Percentiles rank a stretch among this genome's conserved stretches.
phyloP scores from a whole-genome alignment of 64 coral and sea anemone genomes.

The Montipora capricornis region DNA sequence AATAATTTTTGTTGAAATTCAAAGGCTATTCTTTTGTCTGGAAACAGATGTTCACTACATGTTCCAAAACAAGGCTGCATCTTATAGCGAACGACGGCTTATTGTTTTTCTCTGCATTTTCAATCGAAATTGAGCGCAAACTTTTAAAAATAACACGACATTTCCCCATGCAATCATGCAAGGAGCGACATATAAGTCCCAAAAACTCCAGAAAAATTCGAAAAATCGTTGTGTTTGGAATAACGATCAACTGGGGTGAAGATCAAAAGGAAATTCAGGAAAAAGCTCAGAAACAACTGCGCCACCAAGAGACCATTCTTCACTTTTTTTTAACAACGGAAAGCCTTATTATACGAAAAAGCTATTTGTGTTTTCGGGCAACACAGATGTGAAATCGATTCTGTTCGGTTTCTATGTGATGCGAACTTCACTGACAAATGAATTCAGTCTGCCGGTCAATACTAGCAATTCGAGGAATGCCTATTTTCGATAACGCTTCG shows the following conservation, averaged over 20 bases:
- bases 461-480: conserved; percentile 32
- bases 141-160: not conserved
- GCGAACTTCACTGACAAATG: not conserved
- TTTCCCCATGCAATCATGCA: not conserved
- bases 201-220: no score
- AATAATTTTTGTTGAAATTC: conserved; percentile 41
- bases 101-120: not conserved
- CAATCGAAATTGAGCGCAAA: not conserved
- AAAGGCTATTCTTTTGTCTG: conserved; percentile 28
- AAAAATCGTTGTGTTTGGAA: no score
- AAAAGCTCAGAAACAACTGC: conserved; percentile 23
- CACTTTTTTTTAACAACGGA: not conserved
- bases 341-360: not conserved
- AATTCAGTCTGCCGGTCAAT: not conserved
- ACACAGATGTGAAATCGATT: conserved; percentile 53
- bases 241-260: not conserved
- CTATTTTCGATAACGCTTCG: conserved; percentile 24
- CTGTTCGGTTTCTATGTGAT: not conserved
- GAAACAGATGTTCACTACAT: conserved; percentile 47
- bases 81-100: not conserved
- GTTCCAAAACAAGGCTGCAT: conserved; percentile 14
- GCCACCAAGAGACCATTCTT: conserved; percentile 36
- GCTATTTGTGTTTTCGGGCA: not conserved
- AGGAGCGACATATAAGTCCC: no score
- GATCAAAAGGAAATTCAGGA: conserved; percentile 12